Evolutionary conservation across 2,797 vertebrate genomes (phyloP), one percentile per base, ranked within the genome.

Genomic region (Phoxinus dragarum): DNA sequence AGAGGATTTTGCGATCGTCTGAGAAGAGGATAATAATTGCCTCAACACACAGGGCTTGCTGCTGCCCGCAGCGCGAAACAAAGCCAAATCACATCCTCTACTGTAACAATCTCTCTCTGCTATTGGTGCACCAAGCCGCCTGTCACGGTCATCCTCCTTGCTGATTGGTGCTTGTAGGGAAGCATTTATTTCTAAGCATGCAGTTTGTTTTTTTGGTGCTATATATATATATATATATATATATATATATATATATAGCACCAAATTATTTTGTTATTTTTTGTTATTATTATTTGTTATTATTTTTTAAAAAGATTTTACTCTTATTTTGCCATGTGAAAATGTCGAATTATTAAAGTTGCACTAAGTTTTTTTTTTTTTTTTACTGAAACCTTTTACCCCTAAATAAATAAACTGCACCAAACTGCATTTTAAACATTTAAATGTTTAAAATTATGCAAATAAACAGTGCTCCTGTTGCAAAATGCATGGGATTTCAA

Each of bases 1-100:
- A 78, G 76, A 86, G 40, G 68, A 80, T 81, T 87, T 88, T 84
- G 75, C 81, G 47, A 78, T 67, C 40, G 66, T 88, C 47, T 82
- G 72, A 77, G 49, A 88, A 89, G 72, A 87, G 78, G 85, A 84
- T 75, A 66, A 83, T 52, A 19, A 74, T 79, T 84, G 77, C 83
- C 78, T 86, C 49, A 69, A 84, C 84, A 78, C 75, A 86, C 85
- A 88, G 86, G 90, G 87, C 89, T 87, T 79, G 84, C 89, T 88
- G 89, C 84, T 72, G 68, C 64, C 34, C 47, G 76, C 86, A 85
- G 82, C 81, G 80, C 47, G 34, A 77, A 79, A 84, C 81, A 87
- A 89, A 88, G 89, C 87, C 90, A 91, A 91, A 88, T 85, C 86
- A 64, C 75, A 80, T 86, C 88, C 86, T 88, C 67, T 90, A 87